Base-by-base conservation (phyloP, 92 coral and sea anemone species). In the Parazoanthus atlanticus region DNA sequence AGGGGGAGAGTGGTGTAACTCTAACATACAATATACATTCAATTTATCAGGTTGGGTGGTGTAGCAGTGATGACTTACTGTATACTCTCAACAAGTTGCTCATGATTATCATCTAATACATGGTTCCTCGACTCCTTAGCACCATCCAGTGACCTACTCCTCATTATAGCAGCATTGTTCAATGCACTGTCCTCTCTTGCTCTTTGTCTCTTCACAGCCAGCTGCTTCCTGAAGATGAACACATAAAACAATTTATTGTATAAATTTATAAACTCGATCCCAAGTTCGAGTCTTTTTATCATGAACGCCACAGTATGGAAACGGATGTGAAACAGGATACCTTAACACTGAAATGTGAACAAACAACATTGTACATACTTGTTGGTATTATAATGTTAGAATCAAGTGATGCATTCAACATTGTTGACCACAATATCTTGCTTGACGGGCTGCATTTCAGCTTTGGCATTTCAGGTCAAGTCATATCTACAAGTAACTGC, bases 61-160 rank as follows among this genome's bases (percentile, higher is more conserved):
- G 69, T 21, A 61, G 16, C 17, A 19, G 9, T 12, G 65, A 6
- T 8, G 31, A 82, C 86, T 82, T 82, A 82, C 86, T 82, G 86
- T 82, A 69, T 38, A 66, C 86, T 82, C 46, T 81, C 86, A 36
- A 38, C n/a, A 65, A 66, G 17, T 32, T 82, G 47, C 54, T 38
- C 56, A n/a, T 40, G 71, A 0, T 34, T 41, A 38, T 34, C 49
- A 66, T 34, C 73, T 9, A 66, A 29, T 10, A 56, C 25, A 6
- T 82, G 54, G 56, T 65, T 66, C 54, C 33, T 82, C 58, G 64
- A 23, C 76, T 82, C 86, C 31, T 15, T 82, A 7, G 75, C 52
- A 26, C 38, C 76, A 65, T 82, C 34, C 29, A 82, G 21, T 64
- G 76, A n/a, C 43, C 54, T 81, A 26, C 86, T 65, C 41, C 86